Percentiles rank a stretch among this genome's conserved stretches.
Conservation (phyloP, 2,113 vertebrate genomes). For the Martes martes region DNA sequence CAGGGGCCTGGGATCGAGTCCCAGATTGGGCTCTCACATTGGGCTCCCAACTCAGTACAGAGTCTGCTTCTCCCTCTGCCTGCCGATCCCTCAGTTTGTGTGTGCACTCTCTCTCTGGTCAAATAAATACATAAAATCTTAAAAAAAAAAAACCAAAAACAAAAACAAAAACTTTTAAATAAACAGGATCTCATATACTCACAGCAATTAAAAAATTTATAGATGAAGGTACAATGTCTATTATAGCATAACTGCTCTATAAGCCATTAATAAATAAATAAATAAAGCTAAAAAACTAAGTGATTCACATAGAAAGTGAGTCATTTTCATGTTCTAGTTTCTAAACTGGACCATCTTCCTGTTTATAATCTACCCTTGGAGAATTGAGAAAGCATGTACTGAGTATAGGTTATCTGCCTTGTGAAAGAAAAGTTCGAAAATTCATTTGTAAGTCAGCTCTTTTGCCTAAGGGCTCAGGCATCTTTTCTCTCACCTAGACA, state of each 20-base stretch:
- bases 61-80: no score
- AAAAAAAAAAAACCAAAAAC: no score
- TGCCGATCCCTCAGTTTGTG: no score
- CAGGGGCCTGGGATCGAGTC: no score
- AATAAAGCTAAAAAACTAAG: not conserved
- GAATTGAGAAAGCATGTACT: not conserved
- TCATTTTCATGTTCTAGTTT: not conserved
- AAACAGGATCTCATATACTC: not conserved
- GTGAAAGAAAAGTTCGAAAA: not conserved
- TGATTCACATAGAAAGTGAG: not conserved
- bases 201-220: not conserved
- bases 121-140: no score
- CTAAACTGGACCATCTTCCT: not conserved
- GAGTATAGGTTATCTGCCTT: not conserved
- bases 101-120: no score
- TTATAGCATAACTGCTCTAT: not conserved
- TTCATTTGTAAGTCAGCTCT: not conserved
- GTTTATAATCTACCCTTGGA: rapidly evolving
- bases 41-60: no score
- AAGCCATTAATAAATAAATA: not conserved
- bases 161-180: no score
- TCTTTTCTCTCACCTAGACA: not conserved
- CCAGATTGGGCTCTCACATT: no score
- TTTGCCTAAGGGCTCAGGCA: not conserved
- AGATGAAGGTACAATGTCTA: not conserved